Evolutionary conservation across 2,113 vertebrate species (phyloP).

Genomic region (Heterotis niloticus): DNA sequence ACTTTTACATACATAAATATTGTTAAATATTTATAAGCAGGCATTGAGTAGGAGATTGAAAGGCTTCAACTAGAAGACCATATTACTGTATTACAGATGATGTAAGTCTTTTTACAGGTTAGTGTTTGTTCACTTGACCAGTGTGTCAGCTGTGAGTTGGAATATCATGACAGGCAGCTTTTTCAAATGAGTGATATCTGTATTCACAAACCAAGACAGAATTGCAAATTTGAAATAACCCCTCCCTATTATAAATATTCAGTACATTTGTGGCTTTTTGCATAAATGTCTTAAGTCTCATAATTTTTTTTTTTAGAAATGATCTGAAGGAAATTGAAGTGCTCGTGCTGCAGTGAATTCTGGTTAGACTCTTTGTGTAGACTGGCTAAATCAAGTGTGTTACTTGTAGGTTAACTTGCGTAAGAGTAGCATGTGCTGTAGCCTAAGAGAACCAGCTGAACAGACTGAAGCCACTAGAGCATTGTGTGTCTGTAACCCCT

Average conservation of each 20-base stretch:
- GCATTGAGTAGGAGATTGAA: not conserved
- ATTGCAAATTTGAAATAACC: not conserved
- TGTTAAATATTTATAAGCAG: conserved; percentile 11
- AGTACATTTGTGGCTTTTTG: not conserved
- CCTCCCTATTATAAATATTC: not conserved
- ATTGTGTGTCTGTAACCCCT: not conserved
- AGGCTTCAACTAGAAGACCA: not conserved
- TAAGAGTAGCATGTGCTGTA: not conserved
- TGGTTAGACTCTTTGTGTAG: no score
- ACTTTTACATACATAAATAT: no score
- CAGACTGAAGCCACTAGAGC: not conserved
- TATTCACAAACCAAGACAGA: not conserved
- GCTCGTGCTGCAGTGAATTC: not conserved
- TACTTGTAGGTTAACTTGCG: not conserved
- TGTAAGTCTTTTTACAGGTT: not conserved
- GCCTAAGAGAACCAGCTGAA: not conserved
- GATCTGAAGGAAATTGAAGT: not conserved
- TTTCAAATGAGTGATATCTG: not conserved
- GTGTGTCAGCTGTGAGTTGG: not conserved
- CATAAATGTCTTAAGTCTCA: not conserved
- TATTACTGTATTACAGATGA: not conserved
- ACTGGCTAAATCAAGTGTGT: no score
- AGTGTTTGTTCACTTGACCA: not conserved
- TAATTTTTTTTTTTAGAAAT: not conserved
- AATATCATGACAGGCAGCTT: not conserved